These are phyloP conservation scores for Exocentrus adspersus DNA, from an alignment of 2,888 invertebrate genomes.

Conservation along the genomic window DNA sequence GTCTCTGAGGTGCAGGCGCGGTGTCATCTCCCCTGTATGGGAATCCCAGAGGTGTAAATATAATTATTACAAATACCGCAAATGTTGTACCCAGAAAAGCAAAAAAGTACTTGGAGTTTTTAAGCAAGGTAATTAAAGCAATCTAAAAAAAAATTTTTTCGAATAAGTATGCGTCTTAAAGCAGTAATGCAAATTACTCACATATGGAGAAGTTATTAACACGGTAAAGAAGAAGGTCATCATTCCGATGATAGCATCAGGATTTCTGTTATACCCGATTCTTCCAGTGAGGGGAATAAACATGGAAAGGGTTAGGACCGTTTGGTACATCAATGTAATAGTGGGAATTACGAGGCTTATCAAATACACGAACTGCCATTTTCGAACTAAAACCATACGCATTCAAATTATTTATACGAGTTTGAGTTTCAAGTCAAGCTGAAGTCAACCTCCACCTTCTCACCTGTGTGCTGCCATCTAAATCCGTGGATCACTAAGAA, in stretches of 20 bases:
- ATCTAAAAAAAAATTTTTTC: slow-evolving; percentile 50
- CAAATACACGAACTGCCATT: slow-evolving; percentile 56
- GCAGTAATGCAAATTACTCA: too few relatives aligned
- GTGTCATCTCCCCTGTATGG: slow-evolving; percentile 73
- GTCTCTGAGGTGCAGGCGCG: slow-evolving; percentile 75
- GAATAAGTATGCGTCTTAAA: too few relatives aligned
- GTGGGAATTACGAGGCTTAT: slow-evolving; percentile 51
- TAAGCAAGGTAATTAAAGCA: slow-evolving; percentile 51
- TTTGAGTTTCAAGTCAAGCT: too few relatives aligned
- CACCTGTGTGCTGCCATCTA: slow-evolving; percentile 51
- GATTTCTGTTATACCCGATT: slow-evolving; percentile 63
- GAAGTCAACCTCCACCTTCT: too few relatives aligned
- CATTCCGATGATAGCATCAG: slow-evolving; percentile 63
- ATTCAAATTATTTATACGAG: too few relatives aligned
- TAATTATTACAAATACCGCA: slow-evolving; percentile 61
- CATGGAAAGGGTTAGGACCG: slow-evolving; percentile 48
- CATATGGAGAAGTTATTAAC: slow-evolving; percentile 60
- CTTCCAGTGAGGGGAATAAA: slow-evolving; percentile 64
- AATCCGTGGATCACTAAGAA: slow-evolving; percentile 50
- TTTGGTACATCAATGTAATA: slow-evolving; percentile 52
- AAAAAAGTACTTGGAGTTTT: slow-evolving; percentile 49
- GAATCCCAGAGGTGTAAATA: slow-evolving; percentile 74
- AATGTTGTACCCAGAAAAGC: slow-evolving; percentile 48
- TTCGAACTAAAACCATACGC: slow-evolving; percentile 49
- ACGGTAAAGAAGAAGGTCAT: slow-evolving; percentile 60